Evolutionary conservation across 2,797 vertebrate species (phyloP), one percentile per base, ranked within the genome.

Genomic region (Helicolenus hilgendorfi): DNA sequence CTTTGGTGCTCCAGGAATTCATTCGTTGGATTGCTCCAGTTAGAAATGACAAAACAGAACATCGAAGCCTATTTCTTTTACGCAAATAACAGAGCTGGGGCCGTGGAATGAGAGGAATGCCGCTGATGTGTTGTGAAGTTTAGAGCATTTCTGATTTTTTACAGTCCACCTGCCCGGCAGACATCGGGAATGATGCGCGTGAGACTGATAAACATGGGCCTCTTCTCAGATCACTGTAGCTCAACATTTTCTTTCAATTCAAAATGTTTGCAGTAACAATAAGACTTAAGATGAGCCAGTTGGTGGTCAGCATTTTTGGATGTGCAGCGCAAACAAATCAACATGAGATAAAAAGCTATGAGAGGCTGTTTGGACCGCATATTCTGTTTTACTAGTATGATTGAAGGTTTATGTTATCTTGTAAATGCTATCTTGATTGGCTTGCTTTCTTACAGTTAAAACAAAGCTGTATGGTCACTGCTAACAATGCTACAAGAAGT

Each of bases 1-100:
- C 74, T 87, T 89, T 72, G 85, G 83, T 73, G 62, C 88, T 85
- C 62, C 55, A 89, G 92, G 94, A 96, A 93, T 93, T 94, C 71
- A 77, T 79, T 92, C 68, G 35, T 86, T 76, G 89, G 86, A 96
- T 92, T 93, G 90, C 92, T 93, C 89, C 86, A 89, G 94, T 95
- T 95, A 91, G 80, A 96, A 92, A 92, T 78, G 88, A 92, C 92
- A 95, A 95, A 96, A 94, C 85, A 85, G 88, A 94, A 94, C 95
- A 73, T 88, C 89, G 81, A 93, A 85, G 86, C 75, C 83, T 80
- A 83, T 94, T 94, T 93, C 83, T 95, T 78, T 72, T 49, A 83
- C 67, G 64, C 71, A 96, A 92, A 93, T 83, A 87, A 91, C 81
- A 62, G 77, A 72, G 79, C 58, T 10, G 33, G 22, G 82, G 41